Conservation (phyloP, 2,113 vertebrate species). For the human region GRCh38 chr5:102749001-102749500, state of each 20-base stretch:
- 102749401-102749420: background rate
- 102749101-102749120: conserved; percentile 61
- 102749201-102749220: conserved; percentile 63
- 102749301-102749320: background rate
- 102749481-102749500: background rate
- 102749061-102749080: conserved; percentile 54
- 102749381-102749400: background rate
- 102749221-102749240: conserved; percentile 44
- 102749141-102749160: conserved; percentile 55
- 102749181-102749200: conserved; percentile 57
- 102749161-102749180: conserved; percentile 68
- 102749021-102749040: conserved; percentile 51
- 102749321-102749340: background rate
- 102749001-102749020: conserved; percentile 49
- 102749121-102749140: conserved; percentile 67
- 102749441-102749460: background rate
- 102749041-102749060: conserved; percentile 33
- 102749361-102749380: background rate
- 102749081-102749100: conserved; percentile 74
- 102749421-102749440: background rate
- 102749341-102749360: background rate
- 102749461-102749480: background rate
- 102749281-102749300: background rate
- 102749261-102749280: conserved; percentile 38
- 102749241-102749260: conserved; percentile 45